Evolutionary conservation across 1,140 invertebrate genomes (phyloP).

Genomic region (Ceratina australensis): DNA sequence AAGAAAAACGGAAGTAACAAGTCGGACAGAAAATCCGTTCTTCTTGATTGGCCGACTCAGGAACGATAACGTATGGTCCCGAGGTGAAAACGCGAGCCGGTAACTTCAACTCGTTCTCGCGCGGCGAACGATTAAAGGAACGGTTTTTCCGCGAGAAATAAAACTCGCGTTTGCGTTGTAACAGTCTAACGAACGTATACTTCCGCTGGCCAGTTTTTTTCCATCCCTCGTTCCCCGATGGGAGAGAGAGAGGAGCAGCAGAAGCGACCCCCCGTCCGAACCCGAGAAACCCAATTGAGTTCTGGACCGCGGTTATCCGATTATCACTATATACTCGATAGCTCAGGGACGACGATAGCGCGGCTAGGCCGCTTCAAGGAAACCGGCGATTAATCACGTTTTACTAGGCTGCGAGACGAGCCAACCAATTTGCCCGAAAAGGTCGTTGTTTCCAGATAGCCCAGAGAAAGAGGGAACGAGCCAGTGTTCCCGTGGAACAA

Average conservation of each 20-base stretch:
- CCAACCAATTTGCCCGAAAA: slow-evolving; percentile 71
- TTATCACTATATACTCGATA: slow-evolving; percentile 61
- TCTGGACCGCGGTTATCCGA: slow-evolving; percentile 67
- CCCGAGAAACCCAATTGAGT: slow-evolving; percentile 62
- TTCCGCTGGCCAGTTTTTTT: slow-evolving; percentile 11
- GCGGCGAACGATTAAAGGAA: slow-evolving; percentile 16
- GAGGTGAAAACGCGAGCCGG: neutral
- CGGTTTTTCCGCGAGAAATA: neutral
- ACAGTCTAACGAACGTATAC: slow-evolving; percentile 45
- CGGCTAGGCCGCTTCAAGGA: slow-evolving; percentile 43
- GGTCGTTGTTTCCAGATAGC: slow-evolving; percentile 71
- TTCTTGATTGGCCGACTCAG: neutral
- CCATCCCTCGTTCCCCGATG: neutral
- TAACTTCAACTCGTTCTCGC: slow-evolving; percentile 11
- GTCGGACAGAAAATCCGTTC: neutral
- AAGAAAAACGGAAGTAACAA: neutral
- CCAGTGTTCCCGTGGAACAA: slow-evolving; percentile 57
- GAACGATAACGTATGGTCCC: neutral
- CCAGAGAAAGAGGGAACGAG: slow-evolving; percentile 26
- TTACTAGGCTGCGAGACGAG: slow-evolving; percentile 58
- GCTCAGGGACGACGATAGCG: slow-evolving; percentile 5
- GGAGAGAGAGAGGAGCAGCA: slow-evolving; percentile 22
- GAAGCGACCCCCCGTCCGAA: slow-evolving; percentile 19
- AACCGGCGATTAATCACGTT: slow-evolving; percentile 73
- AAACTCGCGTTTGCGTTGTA: slow-evolving; percentile 19